Evolutionary conservation across 2,888 invertebrate genomes (phyloP).

Genomic region (Cyrtodaria siliqua): DNA sequence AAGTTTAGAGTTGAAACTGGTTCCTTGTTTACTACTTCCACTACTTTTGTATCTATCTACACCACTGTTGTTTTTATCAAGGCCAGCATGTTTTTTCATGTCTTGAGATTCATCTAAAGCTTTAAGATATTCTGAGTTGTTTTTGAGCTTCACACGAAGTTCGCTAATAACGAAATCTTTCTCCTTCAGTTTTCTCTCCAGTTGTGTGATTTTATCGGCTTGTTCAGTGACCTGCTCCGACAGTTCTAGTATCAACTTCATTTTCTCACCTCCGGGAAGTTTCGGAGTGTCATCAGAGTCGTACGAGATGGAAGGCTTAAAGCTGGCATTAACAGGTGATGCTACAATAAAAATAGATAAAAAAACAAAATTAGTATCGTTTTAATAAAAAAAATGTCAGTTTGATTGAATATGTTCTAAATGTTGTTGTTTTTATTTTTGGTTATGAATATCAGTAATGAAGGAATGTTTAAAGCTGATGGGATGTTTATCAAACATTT

Average conservation of each 20-base stretch:
- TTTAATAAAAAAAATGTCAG: too few species aligned
- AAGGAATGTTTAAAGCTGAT: too few species aligned
- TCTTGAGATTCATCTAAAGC: constrained; percentile 39
- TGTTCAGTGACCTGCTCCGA: constrained; percentile 80
- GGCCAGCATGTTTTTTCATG: not conserved
- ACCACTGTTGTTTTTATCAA: constrained; percentile 18
- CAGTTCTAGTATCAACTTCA: constrained; percentile 77
- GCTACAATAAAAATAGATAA: too few species aligned
- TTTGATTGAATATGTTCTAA: too few species aligned
- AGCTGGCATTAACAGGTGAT: too few species aligned
- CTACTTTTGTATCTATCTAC: not conserved
- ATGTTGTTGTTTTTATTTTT: too few species aligned
- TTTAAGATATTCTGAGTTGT: constrained; percentile 50
- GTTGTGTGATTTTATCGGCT: constrained; percentile 66
- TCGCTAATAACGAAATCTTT: constrained; percentile 70
- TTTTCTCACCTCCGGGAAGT: constrained; percentile 62
- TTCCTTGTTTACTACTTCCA: not conserved
- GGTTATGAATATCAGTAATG: too few species aligned
- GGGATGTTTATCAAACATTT: too few species aligned
- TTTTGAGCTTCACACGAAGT: constrained; percentile 47
- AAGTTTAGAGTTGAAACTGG: not conserved
- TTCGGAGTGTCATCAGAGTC: constrained; percentile 15
- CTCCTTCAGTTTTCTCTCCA: constrained; percentile 68
- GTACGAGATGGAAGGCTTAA: not conserved
- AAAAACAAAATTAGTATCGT: too few species aligned